These are phyloP conservation scores for Vireo altiloquus DNA, from an alignment of 2,113 vertebrate genomes.

Conservation along the genomic window DNA sequence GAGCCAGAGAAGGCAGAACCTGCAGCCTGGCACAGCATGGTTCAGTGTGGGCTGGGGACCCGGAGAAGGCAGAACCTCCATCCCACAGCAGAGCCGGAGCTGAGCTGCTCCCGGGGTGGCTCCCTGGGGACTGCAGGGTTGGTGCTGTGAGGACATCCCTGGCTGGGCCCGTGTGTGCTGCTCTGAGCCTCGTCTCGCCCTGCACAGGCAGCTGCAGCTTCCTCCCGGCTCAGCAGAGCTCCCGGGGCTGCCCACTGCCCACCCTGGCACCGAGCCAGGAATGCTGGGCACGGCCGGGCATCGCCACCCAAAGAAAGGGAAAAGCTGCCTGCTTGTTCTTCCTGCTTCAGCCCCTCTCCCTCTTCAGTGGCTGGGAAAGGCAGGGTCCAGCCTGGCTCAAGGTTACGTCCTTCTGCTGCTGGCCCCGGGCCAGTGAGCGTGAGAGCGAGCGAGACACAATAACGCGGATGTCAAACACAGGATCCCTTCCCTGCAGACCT, in stretches of 20 bases:
- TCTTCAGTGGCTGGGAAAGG: slow-evolving; percentile 20
- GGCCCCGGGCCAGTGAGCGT: slow-evolving; percentile 32
- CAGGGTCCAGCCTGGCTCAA: not conserved
- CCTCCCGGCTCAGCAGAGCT: not conserved
- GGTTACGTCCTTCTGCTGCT: slow-evolving; percentile 39
- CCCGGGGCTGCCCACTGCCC: not conserved
- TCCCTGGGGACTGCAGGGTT: rapidly evolving
- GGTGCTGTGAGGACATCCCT: not conserved
- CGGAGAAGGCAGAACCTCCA: too few relatives aligned
- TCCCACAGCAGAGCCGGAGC: not conserved
- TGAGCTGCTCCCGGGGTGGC: rapidly evolving
- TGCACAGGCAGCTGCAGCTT: not conserved
- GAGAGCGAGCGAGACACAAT: slow-evolving; percentile 53
- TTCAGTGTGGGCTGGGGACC: too few relatives aligned
- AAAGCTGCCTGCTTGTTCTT: slow-evolving; percentile 43
- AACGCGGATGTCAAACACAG: slow-evolving; percentile 22
- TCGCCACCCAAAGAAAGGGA: slow-evolving; percentile 6
- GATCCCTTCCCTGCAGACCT: slow-evolving; percentile 32
- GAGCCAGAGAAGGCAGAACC: not conserved
- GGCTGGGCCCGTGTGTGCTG: not conserved
- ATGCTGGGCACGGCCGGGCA: not conserved
- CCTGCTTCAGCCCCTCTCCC: slow-evolving; percentile 13
- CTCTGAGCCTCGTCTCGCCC: rapidly evolving
- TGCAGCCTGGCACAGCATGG: too few relatives aligned
- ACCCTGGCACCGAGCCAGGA: slow-evolving; percentile 3